Conservation (phyloP, 2,888 invertebrate genomes). For the Alviniconcha strummeri region DNA sequence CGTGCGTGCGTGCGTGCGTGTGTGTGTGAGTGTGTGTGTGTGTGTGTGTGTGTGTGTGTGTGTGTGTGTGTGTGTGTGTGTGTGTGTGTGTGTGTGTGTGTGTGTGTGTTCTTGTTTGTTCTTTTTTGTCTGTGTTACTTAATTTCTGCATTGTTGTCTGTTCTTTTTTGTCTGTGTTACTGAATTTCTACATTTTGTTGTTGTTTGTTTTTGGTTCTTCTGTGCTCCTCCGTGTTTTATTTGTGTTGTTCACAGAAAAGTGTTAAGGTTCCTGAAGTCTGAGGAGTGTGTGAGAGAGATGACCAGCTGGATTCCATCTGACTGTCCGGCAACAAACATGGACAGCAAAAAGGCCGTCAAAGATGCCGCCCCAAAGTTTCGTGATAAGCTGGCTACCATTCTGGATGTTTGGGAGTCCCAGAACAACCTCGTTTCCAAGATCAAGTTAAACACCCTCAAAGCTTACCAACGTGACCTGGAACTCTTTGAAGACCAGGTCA, state of each 20-base stretch:
- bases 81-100: too few relatives aligned
- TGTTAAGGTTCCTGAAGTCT: not conserved
- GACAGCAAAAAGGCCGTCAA: slow-evolving; percentile 49
- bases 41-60: too few relatives aligned
- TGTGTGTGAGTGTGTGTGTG: too few relatives aligned
- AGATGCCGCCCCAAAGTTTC: slow-evolving; percentile 49
- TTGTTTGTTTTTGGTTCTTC: too few relatives aligned
- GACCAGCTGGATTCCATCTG: not conserved
- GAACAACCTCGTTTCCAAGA: slow-evolving; percentile 48
- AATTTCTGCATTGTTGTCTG: too few relatives aligned
- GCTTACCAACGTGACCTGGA: slow-evolving; percentile 63
- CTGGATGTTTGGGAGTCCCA: slow-evolving; percentile 61
- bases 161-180: too few relatives aligned
- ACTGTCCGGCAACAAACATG: slow-evolving; percentile 48
- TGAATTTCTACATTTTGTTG: too few relatives aligned
- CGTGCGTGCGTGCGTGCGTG: too few relatives aligned
- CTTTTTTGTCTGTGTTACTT: too few relatives aligned
- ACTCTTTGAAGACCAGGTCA: slow-evolving; percentile 64
- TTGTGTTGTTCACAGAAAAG: slow-evolving; percentile 6
- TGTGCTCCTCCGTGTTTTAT: not conserved
- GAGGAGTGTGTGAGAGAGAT: not conserved
- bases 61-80: too few relatives aligned
- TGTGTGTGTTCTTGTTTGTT: too few relatives aligned
- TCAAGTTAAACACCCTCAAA: slow-evolving; percentile 54
- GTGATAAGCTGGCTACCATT: slow-evolving; percentile 53